These are phyloP conservation scores for Sarcophaga carnaria DNA, from an alignment of 2,888 invertebrate genomes.

Conservation along the genomic window DNA sequence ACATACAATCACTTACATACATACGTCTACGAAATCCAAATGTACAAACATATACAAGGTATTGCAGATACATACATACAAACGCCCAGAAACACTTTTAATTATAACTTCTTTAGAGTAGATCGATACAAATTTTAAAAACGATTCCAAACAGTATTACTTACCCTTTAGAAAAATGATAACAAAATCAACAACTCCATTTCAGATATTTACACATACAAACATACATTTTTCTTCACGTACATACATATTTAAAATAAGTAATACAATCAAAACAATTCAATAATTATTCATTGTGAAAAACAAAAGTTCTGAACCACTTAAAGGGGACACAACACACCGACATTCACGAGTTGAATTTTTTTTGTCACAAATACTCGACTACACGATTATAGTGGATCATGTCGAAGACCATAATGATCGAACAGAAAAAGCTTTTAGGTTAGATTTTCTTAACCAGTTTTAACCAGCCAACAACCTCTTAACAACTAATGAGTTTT, in stretches of 20 bases:
- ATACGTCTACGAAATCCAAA: neutral
- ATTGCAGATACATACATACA: too few relatives aligned
- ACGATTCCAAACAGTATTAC: neutral
- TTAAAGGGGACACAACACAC: too few relatives aligned
- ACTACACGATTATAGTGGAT: too few relatives aligned
- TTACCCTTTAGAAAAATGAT: neutral
- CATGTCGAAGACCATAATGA: too few relatives aligned
- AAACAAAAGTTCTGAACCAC: too few relatives aligned
- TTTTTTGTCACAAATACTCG: too few relatives aligned
- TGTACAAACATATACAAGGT: too few relatives aligned
- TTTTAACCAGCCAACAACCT: neutral
- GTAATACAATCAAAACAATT: too few relatives aligned
- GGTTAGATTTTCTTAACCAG: neutral
- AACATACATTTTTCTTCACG: neutral
- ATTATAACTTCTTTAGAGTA: neutral
- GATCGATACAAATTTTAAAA: neutral
- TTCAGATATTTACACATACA: neutral
- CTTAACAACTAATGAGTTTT: slow-evolving; percentile 29
- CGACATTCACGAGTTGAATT: too few relatives aligned
- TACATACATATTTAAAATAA: too few relatives aligned
- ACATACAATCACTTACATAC: slow-evolving; percentile 9
- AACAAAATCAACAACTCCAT: neutral
- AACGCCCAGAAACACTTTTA: neutral
- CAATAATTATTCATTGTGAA: too few relatives aligned
- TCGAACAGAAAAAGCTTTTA: too few relatives aligned